phyloP scores from a whole-genome alignment of 2,888 invertebrate genomes.

The Alitta virens region DNA sequence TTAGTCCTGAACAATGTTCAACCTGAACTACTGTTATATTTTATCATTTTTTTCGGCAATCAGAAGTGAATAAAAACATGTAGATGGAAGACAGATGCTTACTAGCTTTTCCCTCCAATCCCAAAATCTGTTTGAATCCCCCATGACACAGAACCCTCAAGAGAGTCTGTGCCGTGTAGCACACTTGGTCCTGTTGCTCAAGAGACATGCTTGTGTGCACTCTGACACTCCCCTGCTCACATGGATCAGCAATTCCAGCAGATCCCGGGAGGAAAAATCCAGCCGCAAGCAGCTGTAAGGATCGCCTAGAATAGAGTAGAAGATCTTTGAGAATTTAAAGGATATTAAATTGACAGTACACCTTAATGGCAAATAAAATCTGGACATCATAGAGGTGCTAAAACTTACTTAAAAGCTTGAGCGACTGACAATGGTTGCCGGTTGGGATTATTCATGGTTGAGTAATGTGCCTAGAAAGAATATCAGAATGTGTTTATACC shows the following conservation, averaged over 20 bases:
- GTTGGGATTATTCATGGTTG: slow-evolving; percentile 93
- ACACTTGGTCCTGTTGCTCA: slow-evolving; percentile 84
- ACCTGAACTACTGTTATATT: too few species aligned
- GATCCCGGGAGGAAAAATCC: slow-evolving; percentile 93
- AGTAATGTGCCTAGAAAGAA: slow-evolving; percentile 75
- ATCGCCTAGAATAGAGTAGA: slow-evolving; percentile 63
- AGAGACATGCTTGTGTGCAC: slow-evolving; percentile 87
- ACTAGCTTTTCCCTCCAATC: slow-evolving; percentile 64
- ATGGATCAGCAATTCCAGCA: slow-evolving; percentile 81
- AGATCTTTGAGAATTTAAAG: too few species aligned
- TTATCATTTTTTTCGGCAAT: too few species aligned
- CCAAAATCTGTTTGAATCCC: slow-evolving; percentile 82
- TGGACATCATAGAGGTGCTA: neutral
- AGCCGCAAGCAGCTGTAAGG: slow-evolving; percentile 86
- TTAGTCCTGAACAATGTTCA: too few species aligned
- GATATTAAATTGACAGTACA: too few species aligned
- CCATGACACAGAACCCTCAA: slow-evolving; percentile 84
- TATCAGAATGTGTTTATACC: slow-evolving; percentile 2
- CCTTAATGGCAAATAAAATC: too few species aligned
- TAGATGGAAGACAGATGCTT: too few species aligned
- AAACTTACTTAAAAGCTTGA: slow-evolving; percentile 71
- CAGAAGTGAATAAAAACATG: too few species aligned
- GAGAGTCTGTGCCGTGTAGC: slow-evolving; percentile 89
- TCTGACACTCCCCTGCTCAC: slow-evolving; percentile 79
- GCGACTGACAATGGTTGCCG: slow-evolving; percentile 89